phyloP scores from a whole-genome alignment of 2,888 invertebrate genomes.

The Pristionchus maxplancki region DNA sequence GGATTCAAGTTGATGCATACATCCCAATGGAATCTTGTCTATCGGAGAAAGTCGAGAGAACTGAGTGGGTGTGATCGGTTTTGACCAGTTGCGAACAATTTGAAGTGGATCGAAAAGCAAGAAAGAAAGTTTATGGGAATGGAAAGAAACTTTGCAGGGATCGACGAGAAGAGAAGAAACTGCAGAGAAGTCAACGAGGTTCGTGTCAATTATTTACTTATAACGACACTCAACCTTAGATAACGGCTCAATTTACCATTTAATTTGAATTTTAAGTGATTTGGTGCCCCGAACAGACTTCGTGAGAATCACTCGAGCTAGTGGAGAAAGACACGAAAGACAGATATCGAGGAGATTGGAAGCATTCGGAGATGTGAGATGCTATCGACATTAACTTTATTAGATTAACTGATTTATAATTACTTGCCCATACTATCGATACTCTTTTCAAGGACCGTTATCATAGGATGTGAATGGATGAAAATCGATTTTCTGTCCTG shows the following conservation, averaged over 20 bases:
- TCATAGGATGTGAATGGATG: no score
- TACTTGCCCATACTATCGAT: no score
- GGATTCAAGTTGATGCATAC: background rate
- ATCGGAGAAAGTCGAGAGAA: background rate
- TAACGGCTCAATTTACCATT: no score
- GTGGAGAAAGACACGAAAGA: constrained; percentile 39
- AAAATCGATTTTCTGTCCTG: no score
- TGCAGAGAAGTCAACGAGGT: background rate
- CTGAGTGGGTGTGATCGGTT: background rate
- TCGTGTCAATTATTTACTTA: no score
- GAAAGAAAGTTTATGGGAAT: background rate
- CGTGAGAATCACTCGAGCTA: constrained; percentile 22
- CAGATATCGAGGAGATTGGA: constrained; percentile 37
- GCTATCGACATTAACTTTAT: no score
- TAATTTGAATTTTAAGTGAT: constrained; percentile 12
- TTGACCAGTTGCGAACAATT: background rate
- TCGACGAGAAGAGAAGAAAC: background rate
- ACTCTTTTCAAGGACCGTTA: no score
- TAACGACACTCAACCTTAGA: no score
- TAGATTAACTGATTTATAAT: no score
- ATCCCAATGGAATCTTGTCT: background rate
- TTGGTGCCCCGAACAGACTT: background rate
- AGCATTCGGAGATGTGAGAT: constrained; percentile 1
- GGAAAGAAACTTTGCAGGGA: constrained; percentile 1
- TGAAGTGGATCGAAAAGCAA: constrained; percentile 7